Percentiles rank a stretch among this genome's conserved stretches.
Evolutionary conservation across 2,888 invertebrate genomes (phyloP).

Genomic region (Himalopsyche tibetana): DNA sequence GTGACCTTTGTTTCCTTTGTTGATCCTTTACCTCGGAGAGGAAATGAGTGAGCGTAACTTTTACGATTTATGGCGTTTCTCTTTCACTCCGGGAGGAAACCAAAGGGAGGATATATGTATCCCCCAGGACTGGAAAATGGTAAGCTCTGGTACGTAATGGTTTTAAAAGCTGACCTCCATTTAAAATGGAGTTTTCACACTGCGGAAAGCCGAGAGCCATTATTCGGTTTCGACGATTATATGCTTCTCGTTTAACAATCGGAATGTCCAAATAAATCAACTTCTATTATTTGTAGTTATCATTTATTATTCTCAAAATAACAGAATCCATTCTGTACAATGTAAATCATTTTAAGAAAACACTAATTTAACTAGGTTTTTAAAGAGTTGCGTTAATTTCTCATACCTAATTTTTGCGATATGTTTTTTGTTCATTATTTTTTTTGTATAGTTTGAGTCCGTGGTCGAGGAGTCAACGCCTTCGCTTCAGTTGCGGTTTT

Average conservation of each 20-base stretch:
- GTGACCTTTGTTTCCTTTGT: constrained; percentile 31
- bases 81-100: constrained; percentile 23
- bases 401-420: too few species aligned
- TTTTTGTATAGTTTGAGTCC: too few species aligned
- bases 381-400: too few species aligned
- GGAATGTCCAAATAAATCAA: constrained; percentile 24
- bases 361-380: too few species aligned
- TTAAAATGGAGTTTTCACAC: constrained; percentile 14
- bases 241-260: neutral
- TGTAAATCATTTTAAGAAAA: neutral
- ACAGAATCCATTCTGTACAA: neutral
- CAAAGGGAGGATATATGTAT: constrained; percentile 12
- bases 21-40: constrained; percentile 7
- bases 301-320: neutral
- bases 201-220: neutral
- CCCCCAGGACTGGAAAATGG: constrained; percentile 17
- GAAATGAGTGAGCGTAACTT: constrained; percentile 31
- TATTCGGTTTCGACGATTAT: neutral
- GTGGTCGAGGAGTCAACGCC: too few species aligned
- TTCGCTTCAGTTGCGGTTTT: too few species aligned
- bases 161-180: constrained; percentile 26
- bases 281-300: neutral
- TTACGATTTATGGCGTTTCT: constrained; percentile 26
- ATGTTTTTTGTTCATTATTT: too few species aligned
- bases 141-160: constrained; percentile 14